phyloP scores from a whole-genome alignment of 2,797 vertebrate species.

The Siniperca obscura region DNA sequence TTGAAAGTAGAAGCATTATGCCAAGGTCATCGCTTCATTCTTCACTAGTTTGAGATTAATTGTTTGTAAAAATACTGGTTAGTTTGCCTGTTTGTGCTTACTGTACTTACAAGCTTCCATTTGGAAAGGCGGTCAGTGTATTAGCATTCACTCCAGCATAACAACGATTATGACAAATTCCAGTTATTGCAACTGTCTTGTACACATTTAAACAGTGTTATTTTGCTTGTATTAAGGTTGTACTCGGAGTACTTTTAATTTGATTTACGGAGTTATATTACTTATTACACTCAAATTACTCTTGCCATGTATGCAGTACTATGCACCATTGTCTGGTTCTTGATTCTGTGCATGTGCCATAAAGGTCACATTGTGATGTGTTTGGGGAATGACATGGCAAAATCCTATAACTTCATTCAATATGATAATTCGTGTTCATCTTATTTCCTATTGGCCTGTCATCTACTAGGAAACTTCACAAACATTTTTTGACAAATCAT shows the following conservation, averaged over 20 bases:
- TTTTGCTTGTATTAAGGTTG: background rate
- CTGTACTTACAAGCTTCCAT: background rate
- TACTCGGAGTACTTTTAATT: background rate
- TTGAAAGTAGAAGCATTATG: background rate
- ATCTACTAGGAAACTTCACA: background rate
- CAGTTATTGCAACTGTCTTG: background rate
- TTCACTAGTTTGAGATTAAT: slow-evolving; percentile 7
- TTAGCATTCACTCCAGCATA: background rate
- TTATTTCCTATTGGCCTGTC: background rate
- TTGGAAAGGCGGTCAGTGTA: background rate
- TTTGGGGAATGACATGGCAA: background rate
- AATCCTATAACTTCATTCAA: background rate
- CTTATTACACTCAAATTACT: background rate
- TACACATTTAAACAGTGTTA: slow-evolving; percentile 16
- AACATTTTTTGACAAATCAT: background rate
- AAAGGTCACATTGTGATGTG: background rate
- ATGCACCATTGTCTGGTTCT: background rate
- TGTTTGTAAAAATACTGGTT: background rate
- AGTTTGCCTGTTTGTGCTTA: background rate
- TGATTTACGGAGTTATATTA: slow-evolving; percentile 4
- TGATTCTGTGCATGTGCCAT: background rate
- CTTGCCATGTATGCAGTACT: background rate
- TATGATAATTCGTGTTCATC: background rate
- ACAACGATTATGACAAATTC: slow-evolving; percentile 25
- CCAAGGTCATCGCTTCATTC: background rate